Evolutionary conservation across 2,888 invertebrate species (phyloP).

Genomic region (Troglohyphantes excavatus): DNA sequence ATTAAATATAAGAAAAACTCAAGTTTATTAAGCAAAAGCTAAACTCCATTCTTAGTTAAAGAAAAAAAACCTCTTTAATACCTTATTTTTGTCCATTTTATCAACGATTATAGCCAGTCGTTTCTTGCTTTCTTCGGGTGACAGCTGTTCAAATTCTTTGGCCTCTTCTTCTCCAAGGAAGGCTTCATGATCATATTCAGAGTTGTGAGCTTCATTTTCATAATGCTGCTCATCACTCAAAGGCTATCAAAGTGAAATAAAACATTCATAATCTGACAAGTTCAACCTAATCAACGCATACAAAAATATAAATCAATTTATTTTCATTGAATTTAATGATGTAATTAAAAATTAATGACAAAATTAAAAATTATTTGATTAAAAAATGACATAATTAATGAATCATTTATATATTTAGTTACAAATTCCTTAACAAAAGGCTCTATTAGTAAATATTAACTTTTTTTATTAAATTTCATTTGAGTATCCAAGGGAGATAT

Average conservation of each 20-base stretch:
- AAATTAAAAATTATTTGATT: too few relatives aligned
- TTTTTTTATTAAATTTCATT: too few relatives aligned
- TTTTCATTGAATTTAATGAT: not conserved
- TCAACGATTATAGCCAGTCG: constrained; percentile 85
- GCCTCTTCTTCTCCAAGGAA: constrained; percentile 96
- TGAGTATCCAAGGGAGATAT: too few relatives aligned
- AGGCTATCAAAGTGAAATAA: constrained; percentile 28
- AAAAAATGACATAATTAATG: too few relatives aligned
- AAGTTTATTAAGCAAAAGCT: too few relatives aligned
- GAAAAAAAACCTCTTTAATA: constrained; percentile 83
- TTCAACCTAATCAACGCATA: not conserved
- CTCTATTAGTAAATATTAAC: too few relatives aligned
- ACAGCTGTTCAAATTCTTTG: constrained; percentile 94
- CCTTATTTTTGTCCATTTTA: constrained; percentile 83
- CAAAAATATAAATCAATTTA: not conserved
- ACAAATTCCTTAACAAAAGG: too few relatives aligned
- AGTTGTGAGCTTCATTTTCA: constrained; percentile 83
- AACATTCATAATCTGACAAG: too few relatives aligned
- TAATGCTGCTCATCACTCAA: constrained; percentile 79
- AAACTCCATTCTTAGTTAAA: too few relatives aligned
- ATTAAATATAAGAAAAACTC: too few relatives aligned
- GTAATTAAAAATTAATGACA: not conserved
- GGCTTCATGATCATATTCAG: constrained; percentile 97
- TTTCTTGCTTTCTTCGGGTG: constrained; percentile 96
- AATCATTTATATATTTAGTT: too few relatives aligned